These are phyloP conservation scores for Tangara arthus DNA, from an alignment of 2,797 vertebrate genomes.

Conservation along the genomic window DNA sequence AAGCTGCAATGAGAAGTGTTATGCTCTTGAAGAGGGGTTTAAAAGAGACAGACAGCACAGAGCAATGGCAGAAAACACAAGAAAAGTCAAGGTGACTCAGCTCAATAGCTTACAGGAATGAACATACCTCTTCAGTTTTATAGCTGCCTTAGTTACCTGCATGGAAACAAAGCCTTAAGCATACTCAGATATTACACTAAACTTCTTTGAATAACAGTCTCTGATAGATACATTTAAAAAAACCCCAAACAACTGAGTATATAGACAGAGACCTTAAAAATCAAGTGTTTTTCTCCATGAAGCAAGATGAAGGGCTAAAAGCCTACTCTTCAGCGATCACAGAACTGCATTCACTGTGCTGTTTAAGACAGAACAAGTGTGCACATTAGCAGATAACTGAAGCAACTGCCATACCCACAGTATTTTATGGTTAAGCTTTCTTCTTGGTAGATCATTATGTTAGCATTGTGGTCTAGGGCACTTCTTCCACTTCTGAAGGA, in stretches of 20 bases:
- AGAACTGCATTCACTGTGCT: background rate
- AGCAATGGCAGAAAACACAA: background rate
- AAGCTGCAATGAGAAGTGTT: background rate
- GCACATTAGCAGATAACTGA: background rate
- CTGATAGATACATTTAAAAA: background rate
- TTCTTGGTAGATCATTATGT: background rate
- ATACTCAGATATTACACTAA: background rate
- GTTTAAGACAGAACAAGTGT: background rate
- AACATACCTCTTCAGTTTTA: background rate
- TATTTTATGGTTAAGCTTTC: background rate
- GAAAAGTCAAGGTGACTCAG: background rate
- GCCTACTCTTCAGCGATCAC: background rate
- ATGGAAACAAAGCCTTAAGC: background rate
- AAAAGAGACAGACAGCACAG: background rate
- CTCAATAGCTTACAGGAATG: background rate
- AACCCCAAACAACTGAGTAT: background rate
- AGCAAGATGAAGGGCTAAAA: background rate
- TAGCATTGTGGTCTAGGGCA: background rate
- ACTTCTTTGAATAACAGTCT: background rate
- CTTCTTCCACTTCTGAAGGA: background rate
- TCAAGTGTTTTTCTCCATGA: background rate
- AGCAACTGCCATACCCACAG: background rate
- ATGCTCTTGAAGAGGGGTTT: background rate
- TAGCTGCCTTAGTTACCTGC: background rate
- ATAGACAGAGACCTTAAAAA: background rate